phyloP scores from a whole-genome alignment of 2,797 vertebrate species.

The Halcyon chelicuti region DNA sequence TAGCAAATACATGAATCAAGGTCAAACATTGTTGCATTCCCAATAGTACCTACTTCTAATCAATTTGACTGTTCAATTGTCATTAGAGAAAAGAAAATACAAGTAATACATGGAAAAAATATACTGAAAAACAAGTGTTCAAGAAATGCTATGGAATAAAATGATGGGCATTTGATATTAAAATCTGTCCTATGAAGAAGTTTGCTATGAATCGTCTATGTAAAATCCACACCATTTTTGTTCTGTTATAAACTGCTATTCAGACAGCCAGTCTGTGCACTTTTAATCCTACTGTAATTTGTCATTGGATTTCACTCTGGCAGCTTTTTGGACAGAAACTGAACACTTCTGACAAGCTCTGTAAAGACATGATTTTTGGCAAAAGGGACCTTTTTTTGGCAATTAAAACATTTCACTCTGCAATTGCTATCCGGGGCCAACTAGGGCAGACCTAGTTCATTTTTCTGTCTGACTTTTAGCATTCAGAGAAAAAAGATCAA shows the following conservation, averaged over 20 bases:
- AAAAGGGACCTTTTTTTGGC: slow-evolving; percentile 55
- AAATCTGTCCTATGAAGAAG: neutral
- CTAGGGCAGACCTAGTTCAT: slow-evolving; percentile 38
- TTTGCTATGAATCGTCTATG: neutral
- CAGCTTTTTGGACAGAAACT: slow-evolving; percentile 73
- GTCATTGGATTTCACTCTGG: slow-evolving; percentile 64
- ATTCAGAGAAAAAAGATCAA: slow-evolving; percentile 36
- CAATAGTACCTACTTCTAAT: neutral
- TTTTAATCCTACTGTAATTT: slow-evolving; percentile 70
- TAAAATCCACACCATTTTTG: slow-evolving; percentile 32
- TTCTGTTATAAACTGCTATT: slow-evolving; percentile 36
- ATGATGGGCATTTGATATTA: neutral
- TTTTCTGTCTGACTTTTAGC: slow-evolving; percentile 45
- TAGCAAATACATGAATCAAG: neutral
- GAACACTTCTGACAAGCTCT: slow-evolving; percentile 72
- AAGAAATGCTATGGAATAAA: neutral
- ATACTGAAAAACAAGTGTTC: neutral
- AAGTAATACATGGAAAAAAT: neutral
- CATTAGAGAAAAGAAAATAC: neutral
- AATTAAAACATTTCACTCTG: slow-evolving; percentile 75
- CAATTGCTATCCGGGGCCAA: slow-evolving; percentile 60
- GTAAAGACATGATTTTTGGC: slow-evolving; percentile 69
- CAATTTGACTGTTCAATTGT: neutral
- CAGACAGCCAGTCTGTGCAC: slow-evolving; percentile 32
- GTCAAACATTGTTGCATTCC: neutral